Percentiles rank a stretch among this genome's conserved stretches.
Evolutionary conservation across 2,113 vertebrate genomes (phyloP).

Genomic region (Callithrix jacchus): DNA sequence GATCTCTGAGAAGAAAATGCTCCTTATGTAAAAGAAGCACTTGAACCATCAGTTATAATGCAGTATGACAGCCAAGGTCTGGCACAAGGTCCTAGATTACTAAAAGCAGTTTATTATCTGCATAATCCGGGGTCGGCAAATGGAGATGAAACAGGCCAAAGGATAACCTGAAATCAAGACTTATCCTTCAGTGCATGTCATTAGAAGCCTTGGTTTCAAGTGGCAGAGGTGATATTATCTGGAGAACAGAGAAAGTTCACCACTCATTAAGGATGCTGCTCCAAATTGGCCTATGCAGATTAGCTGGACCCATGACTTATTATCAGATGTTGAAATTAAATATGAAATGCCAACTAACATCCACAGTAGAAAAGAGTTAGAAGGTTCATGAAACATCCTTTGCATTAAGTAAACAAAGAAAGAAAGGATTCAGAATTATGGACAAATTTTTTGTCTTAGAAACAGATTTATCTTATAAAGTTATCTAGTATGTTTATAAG

Average conservation of each 20-base stretch:
- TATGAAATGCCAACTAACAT: neutral
- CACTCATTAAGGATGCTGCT: neutral
- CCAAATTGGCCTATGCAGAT: neutral
- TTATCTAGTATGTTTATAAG: neutral
- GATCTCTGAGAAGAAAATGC: constrained; percentile 39
- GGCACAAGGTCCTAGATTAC: neutral
- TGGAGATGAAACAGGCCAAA: constrained; percentile 58
- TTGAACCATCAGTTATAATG: constrained; percentile 54
- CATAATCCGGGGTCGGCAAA: constrained; percentile 51
- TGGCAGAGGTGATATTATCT: neutral
- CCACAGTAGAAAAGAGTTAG: neutral
- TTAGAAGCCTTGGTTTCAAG: constrained; percentile 31
- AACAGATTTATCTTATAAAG: neutral
- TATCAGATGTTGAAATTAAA: constrained; percentile 2
- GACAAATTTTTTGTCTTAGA: neutral
- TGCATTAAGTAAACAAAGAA: neutral
- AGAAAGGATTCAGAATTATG: neutral
- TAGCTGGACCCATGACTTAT: neutral
- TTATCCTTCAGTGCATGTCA: neutral
- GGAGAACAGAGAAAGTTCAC: neutral
- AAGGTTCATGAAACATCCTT: neutral
- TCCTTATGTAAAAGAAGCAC: constrained; percentile 5
- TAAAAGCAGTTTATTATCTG: constrained; percentile 38
- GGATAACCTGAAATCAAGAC: constrained; percentile 55
- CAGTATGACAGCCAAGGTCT: constrained; percentile 56